Base-by-base conservation (phyloP, 2,113 vertebrate genomes). In the Microtus ochrogaster region DNA sequence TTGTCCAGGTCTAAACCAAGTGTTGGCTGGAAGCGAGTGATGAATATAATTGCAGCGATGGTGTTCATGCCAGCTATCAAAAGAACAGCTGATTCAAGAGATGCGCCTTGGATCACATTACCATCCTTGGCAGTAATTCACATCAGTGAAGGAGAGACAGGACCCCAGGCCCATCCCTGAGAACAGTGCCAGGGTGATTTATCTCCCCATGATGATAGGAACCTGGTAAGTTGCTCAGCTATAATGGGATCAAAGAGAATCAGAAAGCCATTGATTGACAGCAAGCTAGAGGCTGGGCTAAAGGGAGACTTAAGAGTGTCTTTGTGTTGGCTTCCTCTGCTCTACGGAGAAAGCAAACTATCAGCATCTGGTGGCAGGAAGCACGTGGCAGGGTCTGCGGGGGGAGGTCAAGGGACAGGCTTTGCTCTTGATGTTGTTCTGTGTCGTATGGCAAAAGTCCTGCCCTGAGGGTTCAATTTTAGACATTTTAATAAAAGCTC, bases 401-500 rank as follows among this genome's bases (percentile, higher is more conserved):
- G 87, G 8, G 30, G 17, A 1, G 72, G 17, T 49, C 58, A 72
- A 70, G 84, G 55, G n/a, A 36, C 7, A n/a, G 30, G 65, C 30
- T 90, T 73, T 90, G 44, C n/a, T 93, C 49, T 6, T 77, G 74
- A 93, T 28, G 41, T 77, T 24, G 66, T 74, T 94, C 83, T 89
- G 26, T 44, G 87, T 52, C 61, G 0, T 17, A 68, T 81, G 90
- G 65, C 81, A 89, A 77, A 91, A 79, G 36, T 83, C 36, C 93
- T 91, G 78, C 65, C 17, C 68, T 8, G 22, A 72, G 36, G 72
- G 13, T 93, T 77, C 68, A 91, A 96, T 91, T 94, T 95, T 84
- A 96, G 96, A 78, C 33, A 82, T 87, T 91, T 87, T 73, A 89
- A 95, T 94, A 95, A 95, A 47, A 79, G 94, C 33, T 95, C 87